Percentiles rank a stretch among this genome's conserved stretches.
phyloP scores from a whole-genome alignment of 2,888 invertebrate genomes.

The Ophioninae sp. region DNA sequence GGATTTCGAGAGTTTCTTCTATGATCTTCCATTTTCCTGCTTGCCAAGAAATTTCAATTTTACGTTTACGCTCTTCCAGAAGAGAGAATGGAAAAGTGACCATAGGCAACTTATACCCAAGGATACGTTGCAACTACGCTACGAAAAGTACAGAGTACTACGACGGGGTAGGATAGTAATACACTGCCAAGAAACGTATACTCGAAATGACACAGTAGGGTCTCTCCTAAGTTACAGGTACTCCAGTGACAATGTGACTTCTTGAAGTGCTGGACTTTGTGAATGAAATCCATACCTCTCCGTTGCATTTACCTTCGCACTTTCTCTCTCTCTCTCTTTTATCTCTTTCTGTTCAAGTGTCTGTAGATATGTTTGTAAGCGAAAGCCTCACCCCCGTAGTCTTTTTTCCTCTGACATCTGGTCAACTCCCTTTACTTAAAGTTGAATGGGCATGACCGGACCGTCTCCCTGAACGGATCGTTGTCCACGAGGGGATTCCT shows the following conservation, averaged over 20 bases:
- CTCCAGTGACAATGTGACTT: slow-evolving; percentile 72
- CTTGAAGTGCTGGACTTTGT: slow-evolving; percentile 70
- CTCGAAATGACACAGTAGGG: slow-evolving; percentile 47
- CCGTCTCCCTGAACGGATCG: slow-evolving; percentile 41
- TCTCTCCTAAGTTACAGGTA: slow-evolving; percentile 76
- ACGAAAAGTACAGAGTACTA: slow-evolving; percentile 34
- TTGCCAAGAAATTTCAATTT: slow-evolving; percentile 76
- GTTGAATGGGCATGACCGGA: slow-evolving; percentile 68
- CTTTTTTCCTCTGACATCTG: slow-evolving; percentile 69
- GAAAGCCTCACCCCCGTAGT: slow-evolving; percentile 5
- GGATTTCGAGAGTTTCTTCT: slow-evolving; percentile 39
- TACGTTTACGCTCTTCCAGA: slow-evolving; percentile 65
- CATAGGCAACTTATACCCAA: slow-evolving; percentile 47
- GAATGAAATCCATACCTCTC: slow-evolving; percentile 75
- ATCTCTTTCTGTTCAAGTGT: not conserved
- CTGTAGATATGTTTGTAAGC: slow-evolving; percentile 7
- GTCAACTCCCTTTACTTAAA: slow-evolving; percentile 74
- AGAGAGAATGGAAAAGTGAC: slow-evolving; percentile 49
- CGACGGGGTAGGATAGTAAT: slow-evolving; percentile 53
- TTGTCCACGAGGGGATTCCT: slow-evolving; percentile 52
- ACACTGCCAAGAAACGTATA: slow-evolving; percentile 20
- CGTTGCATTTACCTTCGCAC: slow-evolving; percentile 26
- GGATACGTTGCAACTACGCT: slow-evolving; percentile 52
- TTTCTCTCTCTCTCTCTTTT: slow-evolving; percentile 6
- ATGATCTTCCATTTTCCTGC: slow-evolving; percentile 20